A percentile compares a stretch with the other conserved stretches of the same genome.
These are phyloP conservation scores for Atherinosoma microstoma DNA, from an alignment of 2,797 vertebrate genomes.

Conservation along the genomic window DNA sequence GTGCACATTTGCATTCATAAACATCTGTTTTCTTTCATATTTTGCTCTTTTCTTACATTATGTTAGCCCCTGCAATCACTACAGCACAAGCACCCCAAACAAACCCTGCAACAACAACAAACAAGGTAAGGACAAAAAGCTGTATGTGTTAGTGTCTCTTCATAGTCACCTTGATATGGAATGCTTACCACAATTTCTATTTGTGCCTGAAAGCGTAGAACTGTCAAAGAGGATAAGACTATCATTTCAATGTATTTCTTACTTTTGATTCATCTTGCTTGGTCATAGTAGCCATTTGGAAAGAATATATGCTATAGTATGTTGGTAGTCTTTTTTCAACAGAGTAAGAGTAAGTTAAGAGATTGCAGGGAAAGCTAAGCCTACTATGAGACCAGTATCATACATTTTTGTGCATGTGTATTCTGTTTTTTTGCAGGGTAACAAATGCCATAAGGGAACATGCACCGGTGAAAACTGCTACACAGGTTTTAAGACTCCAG, in stretches of 20 bases:
- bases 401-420: background rate
- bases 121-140: constrained; percentile 72
- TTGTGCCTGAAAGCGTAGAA: background rate
- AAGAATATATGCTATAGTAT: background rate
- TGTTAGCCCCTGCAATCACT: background rate
- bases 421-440: constrained; percentile 70
- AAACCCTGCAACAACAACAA: background rate
- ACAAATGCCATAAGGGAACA: constrained; percentile 78
- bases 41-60: background rate
- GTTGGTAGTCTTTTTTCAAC: too few relatives aligned
- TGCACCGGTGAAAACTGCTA: constrained; percentile 80
- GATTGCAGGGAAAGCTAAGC: too few relatives aligned
- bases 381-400: background rate
- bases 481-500: constrained; percentile 53
- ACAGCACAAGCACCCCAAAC: background rate
- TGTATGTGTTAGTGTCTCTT: background rate
- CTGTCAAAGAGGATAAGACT: background rate
- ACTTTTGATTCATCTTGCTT: background rate
- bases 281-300: background rate
- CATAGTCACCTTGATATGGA: background rate
- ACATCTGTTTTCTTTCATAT: background rate
- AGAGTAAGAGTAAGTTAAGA: too few relatives aligned
- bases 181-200: background rate
- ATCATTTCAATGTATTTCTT: background rate
- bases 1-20: background rate